phyloP scores from a whole-genome alignment of 2,797 vertebrate genomes.

The Sandelia bainsii region DNA sequence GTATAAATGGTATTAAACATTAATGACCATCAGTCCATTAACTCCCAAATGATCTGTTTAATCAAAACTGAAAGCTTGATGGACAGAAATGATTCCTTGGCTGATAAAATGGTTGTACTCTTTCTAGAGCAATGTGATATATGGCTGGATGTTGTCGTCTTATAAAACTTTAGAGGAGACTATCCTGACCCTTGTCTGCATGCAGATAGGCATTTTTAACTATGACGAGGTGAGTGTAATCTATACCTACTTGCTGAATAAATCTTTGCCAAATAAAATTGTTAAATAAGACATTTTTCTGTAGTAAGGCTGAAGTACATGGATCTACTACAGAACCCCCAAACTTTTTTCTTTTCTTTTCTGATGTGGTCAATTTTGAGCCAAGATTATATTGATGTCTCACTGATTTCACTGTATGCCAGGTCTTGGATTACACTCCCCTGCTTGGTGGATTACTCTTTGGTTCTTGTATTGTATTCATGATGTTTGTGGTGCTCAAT shows the following conservation, averaged over 20 bases:
- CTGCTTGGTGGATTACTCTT: constrained; percentile 90
- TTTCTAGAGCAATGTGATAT: constrained; percentile 89
- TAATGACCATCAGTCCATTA: background rate
- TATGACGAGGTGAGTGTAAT: constrained; percentile 88
- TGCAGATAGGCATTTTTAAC: constrained; percentile 95
- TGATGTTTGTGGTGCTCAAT: constrained; percentile 93
- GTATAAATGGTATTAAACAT: background rate
- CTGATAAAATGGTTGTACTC: background rate
- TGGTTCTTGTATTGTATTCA: constrained; percentile 91
- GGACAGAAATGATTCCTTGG: background rate
- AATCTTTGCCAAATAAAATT: background rate
- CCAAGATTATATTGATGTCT: background rate
- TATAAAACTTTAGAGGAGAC: constrained; percentile 90
- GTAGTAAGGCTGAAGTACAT: too few relatives aligned
- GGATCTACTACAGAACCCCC: background rate
- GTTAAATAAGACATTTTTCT: background rate
- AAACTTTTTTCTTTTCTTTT: background rate
- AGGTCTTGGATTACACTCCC: constrained; percentile 89
- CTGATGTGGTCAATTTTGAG: background rate
- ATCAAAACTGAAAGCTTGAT: background rate
- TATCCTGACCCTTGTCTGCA: constrained; percentile 87
- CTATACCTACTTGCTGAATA: background rate
- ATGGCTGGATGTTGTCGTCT: constrained; percentile 90
- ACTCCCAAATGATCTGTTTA: background rate
- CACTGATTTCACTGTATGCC: constrained; percentile 12